A percentile compares a stretch with the other conserved stretches of the same genome.
Conservation (phyloP, 2,113 vertebrate species). For the Sialia sialis region DNA sequence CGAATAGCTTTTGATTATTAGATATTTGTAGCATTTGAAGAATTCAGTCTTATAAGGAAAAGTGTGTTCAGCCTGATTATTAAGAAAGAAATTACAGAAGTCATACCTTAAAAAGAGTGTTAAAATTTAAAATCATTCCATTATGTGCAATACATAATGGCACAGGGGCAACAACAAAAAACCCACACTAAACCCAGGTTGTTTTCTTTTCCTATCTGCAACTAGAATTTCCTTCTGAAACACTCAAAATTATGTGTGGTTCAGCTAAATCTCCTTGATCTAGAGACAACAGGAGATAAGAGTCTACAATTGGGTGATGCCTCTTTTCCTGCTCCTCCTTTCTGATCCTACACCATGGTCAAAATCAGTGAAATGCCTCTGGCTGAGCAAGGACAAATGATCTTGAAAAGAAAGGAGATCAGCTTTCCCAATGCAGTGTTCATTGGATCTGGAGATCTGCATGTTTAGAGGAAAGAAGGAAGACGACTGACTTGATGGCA, state of each 20-base stretch:
- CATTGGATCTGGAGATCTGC: background rate
- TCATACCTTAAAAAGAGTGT: background rate
- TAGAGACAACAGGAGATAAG: background rate
- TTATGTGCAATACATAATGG: background rate
- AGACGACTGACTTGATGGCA: background rate
- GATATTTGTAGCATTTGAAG: background rate
- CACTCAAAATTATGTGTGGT: background rate
- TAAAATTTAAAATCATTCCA: background rate
- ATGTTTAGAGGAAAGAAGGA: background rate
- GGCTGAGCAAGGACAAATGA: background rate
- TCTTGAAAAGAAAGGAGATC: background rate
- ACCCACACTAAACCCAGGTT: background rate
- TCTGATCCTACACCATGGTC: background rate
- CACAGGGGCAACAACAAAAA: background rate
- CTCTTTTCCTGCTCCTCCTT: background rate
- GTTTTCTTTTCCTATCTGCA: background rate
- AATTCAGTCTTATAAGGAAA: background rate
- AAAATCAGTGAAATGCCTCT: background rate
- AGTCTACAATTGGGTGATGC: background rate
- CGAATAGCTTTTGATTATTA: background rate
- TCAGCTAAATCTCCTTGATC: background rate
- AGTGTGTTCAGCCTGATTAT: background rate
- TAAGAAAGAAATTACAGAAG: background rate
- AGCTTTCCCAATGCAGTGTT: background rate
- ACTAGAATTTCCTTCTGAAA: background rate